Evolutionary conservation across 2,888 invertebrate species (phyloP), one percentile per base, ranked within the genome.

Genomic region (Pocota personata): DNA sequence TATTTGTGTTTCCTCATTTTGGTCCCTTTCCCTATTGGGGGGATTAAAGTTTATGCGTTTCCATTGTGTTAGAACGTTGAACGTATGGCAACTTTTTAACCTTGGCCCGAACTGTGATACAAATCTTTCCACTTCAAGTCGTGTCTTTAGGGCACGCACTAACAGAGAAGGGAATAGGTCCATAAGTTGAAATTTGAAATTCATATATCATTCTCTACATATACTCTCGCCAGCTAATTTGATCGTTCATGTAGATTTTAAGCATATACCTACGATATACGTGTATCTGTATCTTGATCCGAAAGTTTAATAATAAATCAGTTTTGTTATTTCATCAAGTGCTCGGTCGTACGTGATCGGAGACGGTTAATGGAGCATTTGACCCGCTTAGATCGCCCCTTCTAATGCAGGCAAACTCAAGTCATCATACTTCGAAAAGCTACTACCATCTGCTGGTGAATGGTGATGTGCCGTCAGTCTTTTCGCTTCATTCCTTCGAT

Each of bases 301-400:
- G 57, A 82, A 52, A 30, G 37, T 71, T 64, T 82, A 55, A 79
- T 64, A 78, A 83, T 83, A 79, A 84, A 84, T 84, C 79, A 79
- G 79, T 58, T 84, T 64, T 69, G 35, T 57, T 64, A 79, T 64
- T 79, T 79, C 64, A 66, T 73, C 66, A 72, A 64, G 72, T 58
- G 66, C 48, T 12, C 80, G 7, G 30, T 60, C 64, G 79, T 64
- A 84, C 79, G 79, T 84, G 79, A 84, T 75, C 64, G 50, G 67
- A 84, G 73, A 50, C 40, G 40, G 32, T 50, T 57, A 75, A 84
- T 75, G 43, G 57, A 58, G 73, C 62, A 69, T 77, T 77, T 82
- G 82, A 76, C 71, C 82, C 58, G 71, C 35, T 72, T 71, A 37
- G 67, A 62, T 69, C 24, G 75, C 69, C 62, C 79, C 75, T 83